phyloP scores from a whole-genome alignment of 2,888 invertebrate genomes.

The Argyresthia albistria region DNA sequence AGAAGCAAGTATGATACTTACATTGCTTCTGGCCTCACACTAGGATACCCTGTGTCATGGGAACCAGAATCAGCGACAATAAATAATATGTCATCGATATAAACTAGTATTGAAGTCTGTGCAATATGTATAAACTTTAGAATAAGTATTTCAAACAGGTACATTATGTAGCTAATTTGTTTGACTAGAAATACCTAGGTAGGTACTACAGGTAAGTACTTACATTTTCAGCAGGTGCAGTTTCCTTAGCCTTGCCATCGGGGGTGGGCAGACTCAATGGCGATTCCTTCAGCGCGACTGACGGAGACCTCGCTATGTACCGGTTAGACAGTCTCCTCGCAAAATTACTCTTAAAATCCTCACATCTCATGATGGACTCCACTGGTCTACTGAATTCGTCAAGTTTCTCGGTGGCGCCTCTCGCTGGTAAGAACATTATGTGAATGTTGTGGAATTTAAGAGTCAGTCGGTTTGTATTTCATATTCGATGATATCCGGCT shows the following conservation, averaged over 20 bases:
- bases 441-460: background rate
- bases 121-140: too few relatives aligned
- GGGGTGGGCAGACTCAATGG: background rate
- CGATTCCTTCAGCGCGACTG: slow-evolving; percentile 27
- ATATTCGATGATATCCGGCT: slow-evolving; percentile 23
- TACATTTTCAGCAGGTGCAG: slow-evolving; percentile 32
- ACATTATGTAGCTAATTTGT: background rate
- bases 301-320: slow-evolving; percentile 39
- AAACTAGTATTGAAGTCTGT: too few relatives aligned
- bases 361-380: slow-evolving; percentile 62
- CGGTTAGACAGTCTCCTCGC: slow-evolving; percentile 60
- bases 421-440: background rate
- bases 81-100: too few relatives aligned
- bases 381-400: slow-evolving; percentile 54
- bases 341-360: slow-evolving; percentile 64
- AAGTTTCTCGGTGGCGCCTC: slow-evolving; percentile 20
- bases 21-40: too few relatives aligned
- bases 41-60: too few relatives aligned
- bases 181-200: too few relatives aligned
- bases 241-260: background rate
- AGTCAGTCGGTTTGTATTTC: slow-evolving; percentile 15
- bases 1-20: too few relatives aligned
- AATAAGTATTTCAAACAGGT: too few relatives aligned
- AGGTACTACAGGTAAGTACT: too few relatives aligned
- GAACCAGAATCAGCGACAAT: too few relatives aligned